Evolutionary conservation across 2,113 vertebrate genomes (phyloP).

Genomic region (Sinocyclocheilus maitianheensis): DNA sequence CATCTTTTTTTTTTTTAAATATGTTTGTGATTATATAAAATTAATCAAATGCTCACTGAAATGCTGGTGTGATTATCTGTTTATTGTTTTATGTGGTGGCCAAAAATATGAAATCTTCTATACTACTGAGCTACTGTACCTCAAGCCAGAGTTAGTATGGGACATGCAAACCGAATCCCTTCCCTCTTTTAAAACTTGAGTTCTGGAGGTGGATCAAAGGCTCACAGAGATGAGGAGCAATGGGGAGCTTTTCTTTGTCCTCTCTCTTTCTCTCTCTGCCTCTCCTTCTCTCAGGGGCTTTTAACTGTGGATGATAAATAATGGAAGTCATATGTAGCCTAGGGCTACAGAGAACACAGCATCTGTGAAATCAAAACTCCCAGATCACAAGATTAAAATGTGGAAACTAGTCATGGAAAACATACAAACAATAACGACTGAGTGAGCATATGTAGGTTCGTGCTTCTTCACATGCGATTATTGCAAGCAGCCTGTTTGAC

Average conservation of each 20-base stretch:
- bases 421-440: neutral
- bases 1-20: no score
- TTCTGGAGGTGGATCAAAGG: slow-evolving; percentile 47
- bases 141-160: neutral
- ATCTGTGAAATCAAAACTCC: slow-evolving; percentile 44
- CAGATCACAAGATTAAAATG: slow-evolving; percentile 53
- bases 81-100: neutral
- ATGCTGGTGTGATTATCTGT: neutral
- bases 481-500: neutral
- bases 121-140: neutral
- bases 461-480: neutral
- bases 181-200: slow-evolving; percentile 36
- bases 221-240: slow-evolving; percentile 25
- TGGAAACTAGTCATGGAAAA: slow-evolving; percentile 33
- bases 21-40: neutral
- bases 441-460: neutral
- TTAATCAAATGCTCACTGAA: neutral
- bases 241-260: slow-evolving; percentile 25
- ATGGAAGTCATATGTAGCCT: slow-evolving; percentile 53
- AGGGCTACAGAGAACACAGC: slow-evolving; percentile 34
- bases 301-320: slow-evolving; percentile 48
- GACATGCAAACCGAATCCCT: slow-evolving; percentile 10
- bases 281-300: slow-evolving; percentile 12
- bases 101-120: neutral
- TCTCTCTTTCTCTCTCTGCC: slow-evolving; percentile 1